Evolutionary conservation across 2,888 invertebrate species (phyloP), one percentile per base, ranked within the genome.

Genomic region (Chironomus tentans): DNA sequence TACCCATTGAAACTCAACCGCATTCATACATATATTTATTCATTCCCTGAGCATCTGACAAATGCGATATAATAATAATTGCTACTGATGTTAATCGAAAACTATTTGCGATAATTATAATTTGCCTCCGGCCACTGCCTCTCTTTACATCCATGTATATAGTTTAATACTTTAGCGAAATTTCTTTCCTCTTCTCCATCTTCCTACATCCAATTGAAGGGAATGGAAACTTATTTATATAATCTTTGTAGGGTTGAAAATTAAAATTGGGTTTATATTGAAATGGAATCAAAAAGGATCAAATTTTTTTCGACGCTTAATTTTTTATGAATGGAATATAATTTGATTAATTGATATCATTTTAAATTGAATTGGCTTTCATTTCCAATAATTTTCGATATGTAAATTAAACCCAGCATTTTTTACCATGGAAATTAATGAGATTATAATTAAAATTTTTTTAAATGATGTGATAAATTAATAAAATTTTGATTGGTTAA

Each of bases 61-160:
- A 65, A 24, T 65, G 65, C 24, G 65, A 18, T 21, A 65, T 21
- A 65, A 65, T 21, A 65, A 65, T 68, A 68, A 68, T 68, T 68
- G 68, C 68, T 68, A 68, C 68, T 22, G 68, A 68, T 68, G 68
- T 68, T 68, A 68, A 68, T 68, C 68, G 68, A 68, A 38, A 68
- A 68, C 68, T 68, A 68, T 68, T 68, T 68, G 68, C 46, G 38
- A 68, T 68, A 68, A 68, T 68, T 68, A 46, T 68, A 68, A 68
- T 68, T 65, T 21, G 65, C 65, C 24, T 24, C 3, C 65, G 21
- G 62, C 21, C 56, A 56, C 56, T 56, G 56, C 56, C 56, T 56
- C 50, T 50, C 56, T 56, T 56, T 50, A 50, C 50, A 50, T 50
- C 4, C 15, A n/a, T 50, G 50, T 56, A 56, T 18, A 56, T 56